Evolutionary conservation across 2,888 invertebrate species (phyloP), one percentile per base, ranked within the genome.

Genomic region (Sicus ferrugineus): DNA sequence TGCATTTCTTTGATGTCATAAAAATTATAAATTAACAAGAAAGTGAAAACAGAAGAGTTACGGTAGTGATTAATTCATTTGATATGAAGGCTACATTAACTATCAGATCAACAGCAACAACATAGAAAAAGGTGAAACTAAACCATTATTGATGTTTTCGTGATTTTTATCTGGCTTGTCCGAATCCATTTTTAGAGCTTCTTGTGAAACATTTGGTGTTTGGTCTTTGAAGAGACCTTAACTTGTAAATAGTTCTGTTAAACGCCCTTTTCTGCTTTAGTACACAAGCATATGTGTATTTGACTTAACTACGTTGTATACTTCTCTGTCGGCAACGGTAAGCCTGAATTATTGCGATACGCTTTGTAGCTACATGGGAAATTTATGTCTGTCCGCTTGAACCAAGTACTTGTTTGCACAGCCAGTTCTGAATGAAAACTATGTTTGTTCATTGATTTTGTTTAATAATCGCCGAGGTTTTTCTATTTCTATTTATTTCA

Each of bases 81-180:
- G n/a, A 68, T 31, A 64, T 11, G 64, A 63, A 63, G 1, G 28
- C 19, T 26, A 62, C 64, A 61, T 38, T 54, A 21, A 70, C 67
- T 42, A 65, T 21, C 48, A 62, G 16, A 68, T 34, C 28, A 67
- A 26, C 46, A 64, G 56, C 58, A 61, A 69, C 50, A 58, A 68
- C 28, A 56, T 21, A 56, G 62, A 31, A 30, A 77, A 79, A 81
- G 81, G 80, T 80, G 81, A 81, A 81, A 81, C 78, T 81, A 81
- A 81, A 77, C 79, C 77, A 76, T 31, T 74, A 70, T 79, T 80
- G 80, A 77, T 81, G 78, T 77, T 76, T 79, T 23, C 28, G 4
- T 76, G 59, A 67, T 70, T 34, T 16, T 16, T 14, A 42, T 28
- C 46, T 62, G 56, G 52, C 42, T 66, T 59, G 54, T 67, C 46